Evolutionary conservation across 2,797 vertebrate genomes (phyloP), one percentile per base, ranked within the genome.

Genomic region (Mus caroli): DNA sequence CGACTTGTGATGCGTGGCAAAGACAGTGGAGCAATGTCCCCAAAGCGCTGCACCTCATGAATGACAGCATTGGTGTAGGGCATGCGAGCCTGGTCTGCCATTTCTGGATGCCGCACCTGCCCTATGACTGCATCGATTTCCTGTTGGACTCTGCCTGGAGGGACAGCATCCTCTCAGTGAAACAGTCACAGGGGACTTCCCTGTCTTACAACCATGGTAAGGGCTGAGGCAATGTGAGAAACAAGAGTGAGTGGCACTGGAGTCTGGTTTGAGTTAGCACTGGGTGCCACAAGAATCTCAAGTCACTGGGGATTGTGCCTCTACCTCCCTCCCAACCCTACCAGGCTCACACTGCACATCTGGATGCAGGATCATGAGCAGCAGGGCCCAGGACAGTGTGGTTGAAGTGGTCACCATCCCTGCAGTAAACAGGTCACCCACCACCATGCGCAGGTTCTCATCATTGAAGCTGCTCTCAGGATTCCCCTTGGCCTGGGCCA

Each of bases 341-440:
- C 28, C 43, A 85, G 46, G 34, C 84, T 86, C 34, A 86, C 64
- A 0, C 46, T 86, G 84, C 7, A 86, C 34, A 10, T 28, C 34
- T 0, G 84, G 84, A 31, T 86, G 8, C 64, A 86, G 64, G 22
- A 34, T 84, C 80, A 76, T 92, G 43, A 92, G 99, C 12, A 99
- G 67, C 4, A 99, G 52, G 2, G 94, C 98, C 99, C 99, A 99
- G 46, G 97, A 98, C 60, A 99, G 93, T 3, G 98, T 99, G 67
- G 95, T 98, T 22, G 99, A 69, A 6, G 96, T 2, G 2, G 98
- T 96, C 95, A 99, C 99, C 60, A 98, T 99, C n/a, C 99, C 99
- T 4, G 99, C 99, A 54, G 26, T 6, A 31, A 99, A 97, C 95
- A 99, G 97, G 92, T 99, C 99, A 11, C 94, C 7, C 0, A 92